A percentile compares a stretch with the other conserved stretches of the same genome.
These are phyloP conservation scores for Potamarius usumacintae DNA, from an alignment of 2,113 vertebrate genomes.

Conservation along the genomic window DNA sequence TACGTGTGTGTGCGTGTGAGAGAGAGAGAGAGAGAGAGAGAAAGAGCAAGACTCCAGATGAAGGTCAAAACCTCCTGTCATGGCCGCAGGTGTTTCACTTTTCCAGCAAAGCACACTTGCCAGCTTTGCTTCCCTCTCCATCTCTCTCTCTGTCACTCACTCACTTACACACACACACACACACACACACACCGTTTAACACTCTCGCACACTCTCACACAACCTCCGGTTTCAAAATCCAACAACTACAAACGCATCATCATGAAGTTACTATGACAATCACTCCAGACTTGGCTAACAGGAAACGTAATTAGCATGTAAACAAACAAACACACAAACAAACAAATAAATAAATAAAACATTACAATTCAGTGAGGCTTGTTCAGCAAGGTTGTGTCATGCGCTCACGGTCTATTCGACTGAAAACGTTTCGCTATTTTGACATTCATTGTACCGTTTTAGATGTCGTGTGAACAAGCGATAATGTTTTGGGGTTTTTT, in stretches of 20 bases:
- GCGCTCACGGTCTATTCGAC: background rate
- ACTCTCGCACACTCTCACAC: background rate
- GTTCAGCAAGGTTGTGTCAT: background rate
- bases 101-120: slow-evolving; percentile 62
- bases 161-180: slow-evolving; percentile 10
- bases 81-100: slow-evolving; percentile 85
- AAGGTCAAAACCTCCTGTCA: slow-evolving; percentile 89
- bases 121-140: slow-evolving; percentile 58
- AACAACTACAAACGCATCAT: background rate
- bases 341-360: background rate
- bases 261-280: background rate
- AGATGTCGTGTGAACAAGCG: background rate
- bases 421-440: background rate
- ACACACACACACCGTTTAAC: background rate
- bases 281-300: background rate
- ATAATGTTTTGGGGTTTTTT: background rate
- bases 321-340: background rate
- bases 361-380: rapidly evolving
- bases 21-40: slow-evolving; percentile 46
- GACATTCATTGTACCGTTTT: too few relatives aligned
- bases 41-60: slow-evolving; percentile 66
- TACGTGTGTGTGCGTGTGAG: slow-evolving; percentile 43
- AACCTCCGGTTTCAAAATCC: background rate
- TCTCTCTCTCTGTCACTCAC: slow-evolving; percentile 28
- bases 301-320: background rate